Conservation (phyloP, 2,888 invertebrate species). For the Leptura quadrifasciata region DNA sequence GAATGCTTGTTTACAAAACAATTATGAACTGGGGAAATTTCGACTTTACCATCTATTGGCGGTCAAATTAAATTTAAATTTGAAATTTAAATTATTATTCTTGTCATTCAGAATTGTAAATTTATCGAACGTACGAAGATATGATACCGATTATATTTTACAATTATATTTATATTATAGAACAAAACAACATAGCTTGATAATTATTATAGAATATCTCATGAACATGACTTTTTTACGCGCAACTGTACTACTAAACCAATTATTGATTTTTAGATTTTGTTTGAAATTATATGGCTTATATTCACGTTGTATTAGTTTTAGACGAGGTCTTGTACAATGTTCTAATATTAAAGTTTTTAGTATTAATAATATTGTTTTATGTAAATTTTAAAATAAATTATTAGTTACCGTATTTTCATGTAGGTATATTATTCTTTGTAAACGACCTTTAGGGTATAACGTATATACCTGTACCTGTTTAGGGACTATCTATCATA, state of each 20-base stretch:
- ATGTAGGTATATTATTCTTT: no score
- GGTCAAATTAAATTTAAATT: not conserved
- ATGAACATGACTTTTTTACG: not conserved
- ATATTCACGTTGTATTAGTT: no score
- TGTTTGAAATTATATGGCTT: not conserved
- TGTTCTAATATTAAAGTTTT: no score
- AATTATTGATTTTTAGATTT: not conserved
- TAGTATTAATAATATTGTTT: no score
- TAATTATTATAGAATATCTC: not conserved
- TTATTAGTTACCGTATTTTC: no score
- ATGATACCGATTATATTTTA: not conserved
- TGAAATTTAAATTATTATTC: not conserved
- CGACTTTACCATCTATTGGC: constrained; percentile 30
- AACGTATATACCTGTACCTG: no score
- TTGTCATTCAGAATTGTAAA: not conserved
- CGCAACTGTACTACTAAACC: not conserved
- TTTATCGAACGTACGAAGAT: not conserved
- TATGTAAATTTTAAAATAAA: no score
- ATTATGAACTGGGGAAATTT: constrained; percentile 10
- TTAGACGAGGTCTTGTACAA: no score
- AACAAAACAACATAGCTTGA: not conserved
- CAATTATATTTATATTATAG: not conserved
- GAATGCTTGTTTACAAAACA: constrained; percentile 30
- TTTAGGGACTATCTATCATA: no score
- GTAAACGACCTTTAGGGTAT: no score